Conservation (phyloP, 2,113 vertebrate species). For the Lates calcarifer region DNA sequence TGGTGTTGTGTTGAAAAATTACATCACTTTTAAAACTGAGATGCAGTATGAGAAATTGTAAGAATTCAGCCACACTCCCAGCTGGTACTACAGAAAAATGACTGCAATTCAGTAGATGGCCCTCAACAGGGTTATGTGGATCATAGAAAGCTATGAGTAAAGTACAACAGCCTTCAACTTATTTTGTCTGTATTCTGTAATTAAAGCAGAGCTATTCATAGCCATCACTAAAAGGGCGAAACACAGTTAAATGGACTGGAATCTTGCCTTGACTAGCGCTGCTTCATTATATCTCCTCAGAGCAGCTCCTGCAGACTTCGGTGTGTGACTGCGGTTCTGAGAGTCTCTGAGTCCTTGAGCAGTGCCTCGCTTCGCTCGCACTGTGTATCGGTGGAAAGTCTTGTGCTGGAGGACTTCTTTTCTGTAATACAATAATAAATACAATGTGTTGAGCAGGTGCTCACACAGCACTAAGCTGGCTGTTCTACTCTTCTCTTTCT, state of each 20-base stretch:
- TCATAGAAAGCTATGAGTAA: not conserved
- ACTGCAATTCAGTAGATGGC: not conserved
- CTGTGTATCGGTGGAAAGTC: conserved; percentile 97
- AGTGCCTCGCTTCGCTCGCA: conserved; percentile 92
- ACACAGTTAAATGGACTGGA: not conserved
- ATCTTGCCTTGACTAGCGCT: conserved; percentile 86
- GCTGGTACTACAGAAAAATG: not conserved
- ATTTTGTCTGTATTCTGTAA: not conserved
- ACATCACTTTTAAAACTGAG: not conserved
- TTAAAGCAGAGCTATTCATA: not conserved
- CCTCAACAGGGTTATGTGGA: not conserved
- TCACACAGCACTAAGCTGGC: not conserved
- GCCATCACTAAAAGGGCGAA: not conserved
- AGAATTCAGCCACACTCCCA: not conserved
- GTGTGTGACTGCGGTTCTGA: conserved; percentile 84
- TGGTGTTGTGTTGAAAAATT: not conserved
- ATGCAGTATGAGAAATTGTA: not conserved
- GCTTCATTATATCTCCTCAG: conserved; percentile 94
- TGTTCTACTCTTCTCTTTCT: not conserved
- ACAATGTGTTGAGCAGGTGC: not conserved
- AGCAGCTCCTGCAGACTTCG: conserved; percentile 91
- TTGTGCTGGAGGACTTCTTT: conserved; percentile 91
- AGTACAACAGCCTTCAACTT: not conserved
- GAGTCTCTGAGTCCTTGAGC: conserved; percentile 90
- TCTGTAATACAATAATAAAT: conserved; percentile 80